Evolutionary conservation across 1,140 invertebrate species (phyloP).

Genomic region (Apis mellifera): DNA sequence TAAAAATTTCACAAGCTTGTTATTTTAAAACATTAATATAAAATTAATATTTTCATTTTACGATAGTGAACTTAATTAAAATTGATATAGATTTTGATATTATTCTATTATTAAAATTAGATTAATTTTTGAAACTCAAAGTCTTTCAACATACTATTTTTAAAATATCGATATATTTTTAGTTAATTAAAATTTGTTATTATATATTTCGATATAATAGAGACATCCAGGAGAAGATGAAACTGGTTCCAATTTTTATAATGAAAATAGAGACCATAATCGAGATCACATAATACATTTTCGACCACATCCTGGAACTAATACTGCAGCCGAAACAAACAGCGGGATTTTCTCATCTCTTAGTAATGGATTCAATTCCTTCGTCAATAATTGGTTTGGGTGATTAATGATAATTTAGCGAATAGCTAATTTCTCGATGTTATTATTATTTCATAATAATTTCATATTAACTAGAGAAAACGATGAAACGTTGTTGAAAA

Average conservation of each 20-base stretch:
- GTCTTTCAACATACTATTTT: neutral
- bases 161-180: neutral
- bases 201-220: conserved; percentile 52
- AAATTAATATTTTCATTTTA: no score
- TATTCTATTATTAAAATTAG: no score
- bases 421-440: neutral
- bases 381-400: conserved; percentile 89
- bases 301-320: conserved; percentile 72
- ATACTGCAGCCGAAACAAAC: conserved; percentile 76
- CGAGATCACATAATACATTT: conserved; percentile 76
- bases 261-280: conserved; percentile 71
- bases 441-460: neutral
- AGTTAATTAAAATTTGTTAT: neutral
- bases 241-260: conserved; percentile 64
- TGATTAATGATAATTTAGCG: conserved; percentile 73
- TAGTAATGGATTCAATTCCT: conserved; percentile 88
- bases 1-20: no score
- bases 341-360: conserved; percentile 88
- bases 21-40: no score
- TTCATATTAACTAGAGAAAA: neutral
- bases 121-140: no score
- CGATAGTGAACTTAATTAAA: no score
- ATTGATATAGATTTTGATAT: no score
- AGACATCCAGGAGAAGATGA: conserved; percentile 70
- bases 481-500: neutral